phyloP scores from a whole-genome alignment of 1,140 invertebrate genomes.

The Mamestra configurata region DNA sequence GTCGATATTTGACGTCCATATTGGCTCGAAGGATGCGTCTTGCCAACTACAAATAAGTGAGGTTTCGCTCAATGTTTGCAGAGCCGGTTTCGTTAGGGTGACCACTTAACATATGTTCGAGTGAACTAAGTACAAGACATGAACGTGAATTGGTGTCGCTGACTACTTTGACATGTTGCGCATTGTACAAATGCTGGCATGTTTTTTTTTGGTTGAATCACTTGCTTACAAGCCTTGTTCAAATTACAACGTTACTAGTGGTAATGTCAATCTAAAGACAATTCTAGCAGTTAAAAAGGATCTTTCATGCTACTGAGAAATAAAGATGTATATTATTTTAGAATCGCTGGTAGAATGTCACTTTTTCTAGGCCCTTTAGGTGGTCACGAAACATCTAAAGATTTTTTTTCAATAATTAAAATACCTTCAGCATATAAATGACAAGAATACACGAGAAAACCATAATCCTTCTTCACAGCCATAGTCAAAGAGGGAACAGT shows the following conservation, averaged over 20 bases:
- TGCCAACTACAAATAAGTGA: constrained; percentile 36
- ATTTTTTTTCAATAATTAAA: no score
- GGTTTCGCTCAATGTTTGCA: constrained; percentile 9
- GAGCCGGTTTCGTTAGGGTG: constrained; percentile 22
- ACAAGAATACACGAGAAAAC: constrained; percentile 35
- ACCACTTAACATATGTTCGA: constrained; percentile 38
- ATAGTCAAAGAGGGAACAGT: constrained; percentile 6
- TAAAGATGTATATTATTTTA: no score
- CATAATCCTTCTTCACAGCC: constrained; percentile 43
- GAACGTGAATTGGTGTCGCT: constrained; percentile 28
- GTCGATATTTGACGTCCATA: constrained; percentile 36
- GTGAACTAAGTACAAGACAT: constrained; percentile 7
- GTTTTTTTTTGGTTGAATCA: background rate
- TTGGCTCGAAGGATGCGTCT: constrained; percentile 24
- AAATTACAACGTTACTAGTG: background rate
- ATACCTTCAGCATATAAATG: background rate
- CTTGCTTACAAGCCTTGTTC: background rate
- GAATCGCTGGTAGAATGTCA: no score
- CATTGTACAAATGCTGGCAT: background rate
- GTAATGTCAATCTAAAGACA: no score
- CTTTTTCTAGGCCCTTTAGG: no score
- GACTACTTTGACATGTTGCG: constrained; percentile 14
- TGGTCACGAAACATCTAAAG: no score
- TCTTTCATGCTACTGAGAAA: no score
- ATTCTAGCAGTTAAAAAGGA: no score